Percentiles rank a stretch among this genome's conserved stretches.
phyloP scores from a whole-genome alignment of 1,140 invertebrate species.

The Drosophila guanche region DNA sequence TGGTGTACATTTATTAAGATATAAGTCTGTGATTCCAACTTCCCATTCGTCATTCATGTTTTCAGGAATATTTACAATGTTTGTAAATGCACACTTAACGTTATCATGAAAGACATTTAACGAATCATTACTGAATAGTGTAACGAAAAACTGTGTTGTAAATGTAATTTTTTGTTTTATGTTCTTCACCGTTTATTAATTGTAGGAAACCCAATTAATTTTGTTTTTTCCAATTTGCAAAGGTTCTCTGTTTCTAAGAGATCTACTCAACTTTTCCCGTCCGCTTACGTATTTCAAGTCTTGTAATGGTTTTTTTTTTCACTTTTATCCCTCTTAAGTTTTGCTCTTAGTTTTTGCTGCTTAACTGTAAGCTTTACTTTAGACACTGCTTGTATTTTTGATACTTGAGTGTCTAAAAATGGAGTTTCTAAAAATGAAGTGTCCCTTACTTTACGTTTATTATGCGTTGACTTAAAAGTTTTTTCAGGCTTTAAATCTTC shows the following conservation, averaged over 20 bases:
- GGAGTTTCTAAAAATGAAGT: constrained; percentile 3
- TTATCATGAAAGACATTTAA: background rate
- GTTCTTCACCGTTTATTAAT: too few relatives aligned
- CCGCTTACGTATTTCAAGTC: too few relatives aligned
- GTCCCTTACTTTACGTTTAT: background rate
- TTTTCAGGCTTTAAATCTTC: background rate
- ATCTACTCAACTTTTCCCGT: too few relatives aligned
- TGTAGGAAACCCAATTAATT: too few relatives aligned
- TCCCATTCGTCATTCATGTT: constrained; percentile 3
- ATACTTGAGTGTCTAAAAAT: background rate
- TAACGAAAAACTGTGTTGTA: background rate
- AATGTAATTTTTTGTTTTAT: too few relatives aligned
- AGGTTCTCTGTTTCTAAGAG: too few relatives aligned
- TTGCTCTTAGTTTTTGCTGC: too few relatives aligned
- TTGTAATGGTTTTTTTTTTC: too few relatives aligned
- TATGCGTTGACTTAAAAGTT: background rate
- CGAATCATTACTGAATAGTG: background rate
- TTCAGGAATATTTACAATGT: constrained; percentile 4
- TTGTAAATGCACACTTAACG: constrained; percentile 7
- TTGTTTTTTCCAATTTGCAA: too few relatives aligned
- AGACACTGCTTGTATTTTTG: too few relatives aligned
- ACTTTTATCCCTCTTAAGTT: too few relatives aligned
- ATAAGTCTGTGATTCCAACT: constrained; percentile 8
- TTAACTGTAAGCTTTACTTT: too few relatives aligned
- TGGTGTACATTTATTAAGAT: background rate